These are phyloP conservation scores for Poicephalus gulielmi DNA, from an alignment of 2,113 vertebrate species.

Conservation along the genomic window DNA sequence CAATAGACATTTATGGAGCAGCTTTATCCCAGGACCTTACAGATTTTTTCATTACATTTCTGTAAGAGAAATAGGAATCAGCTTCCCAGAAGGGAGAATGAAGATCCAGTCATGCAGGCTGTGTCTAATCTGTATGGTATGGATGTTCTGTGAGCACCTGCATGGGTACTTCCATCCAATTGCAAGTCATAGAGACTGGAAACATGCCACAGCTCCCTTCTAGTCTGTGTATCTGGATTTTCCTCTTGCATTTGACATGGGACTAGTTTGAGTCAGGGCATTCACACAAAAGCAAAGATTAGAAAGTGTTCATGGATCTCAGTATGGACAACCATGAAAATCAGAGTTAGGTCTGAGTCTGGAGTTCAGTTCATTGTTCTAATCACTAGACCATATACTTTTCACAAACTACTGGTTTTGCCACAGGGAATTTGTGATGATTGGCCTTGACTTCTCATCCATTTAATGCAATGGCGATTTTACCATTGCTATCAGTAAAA, in stretches of 20 bases:
- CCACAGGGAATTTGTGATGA: background rate
- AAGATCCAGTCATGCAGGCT: background rate
- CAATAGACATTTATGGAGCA: background rate
- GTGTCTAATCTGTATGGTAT: background rate
- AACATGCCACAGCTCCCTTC: background rate
- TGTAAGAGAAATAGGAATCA: background rate
- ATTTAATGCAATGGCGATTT: background rate
- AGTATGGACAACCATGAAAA: background rate
- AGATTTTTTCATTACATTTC: background rate
- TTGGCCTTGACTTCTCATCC: background rate
- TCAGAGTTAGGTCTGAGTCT: background rate
- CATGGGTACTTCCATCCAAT: background rate
- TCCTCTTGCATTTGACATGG: background rate
- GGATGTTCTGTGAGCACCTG: fast-evolving
- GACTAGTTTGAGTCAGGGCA: background rate
- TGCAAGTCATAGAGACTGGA: background rate
- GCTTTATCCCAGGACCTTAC: background rate
- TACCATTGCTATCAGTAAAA: background rate
- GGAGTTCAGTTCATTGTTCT: background rate
- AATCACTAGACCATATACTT: background rate
- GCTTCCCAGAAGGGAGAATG: background rate
- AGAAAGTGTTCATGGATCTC: background rate
- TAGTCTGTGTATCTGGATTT: background rate
- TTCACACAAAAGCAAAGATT: background rate
- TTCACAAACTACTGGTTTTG: background rate